These are phyloP conservation scores for Epinephelus malabaricus DNA, from an alignment of 2,797 vertebrate genomes.

Conservation along the genomic window DNA sequence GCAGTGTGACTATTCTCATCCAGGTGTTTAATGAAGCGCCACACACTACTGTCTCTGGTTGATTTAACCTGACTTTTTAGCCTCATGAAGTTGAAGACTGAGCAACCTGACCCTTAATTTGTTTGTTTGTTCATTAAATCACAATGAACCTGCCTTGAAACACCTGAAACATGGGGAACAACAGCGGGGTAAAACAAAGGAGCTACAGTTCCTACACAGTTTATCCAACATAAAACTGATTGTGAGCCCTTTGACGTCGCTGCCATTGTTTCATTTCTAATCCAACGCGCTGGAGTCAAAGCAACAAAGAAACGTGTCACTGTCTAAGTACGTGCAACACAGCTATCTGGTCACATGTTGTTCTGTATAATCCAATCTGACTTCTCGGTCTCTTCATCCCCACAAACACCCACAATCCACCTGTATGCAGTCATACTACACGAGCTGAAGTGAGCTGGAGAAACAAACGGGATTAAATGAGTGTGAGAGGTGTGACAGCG, in stretches of 20 bases:
- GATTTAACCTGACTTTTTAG: neutral
- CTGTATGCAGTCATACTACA: conserved; percentile 35
- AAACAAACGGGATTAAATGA: conserved; percentile 38
- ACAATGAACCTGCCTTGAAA: neutral
- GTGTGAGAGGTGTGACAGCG: conserved; percentile 55
- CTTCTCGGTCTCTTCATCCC: conserved; percentile 23
- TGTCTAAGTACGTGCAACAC: conserved; percentile 15
- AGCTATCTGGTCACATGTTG: conserved; percentile 19
- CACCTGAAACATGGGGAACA: neutral
- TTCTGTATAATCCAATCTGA: conserved; percentile 55
- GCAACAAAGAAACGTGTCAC: conserved; percentile 29
- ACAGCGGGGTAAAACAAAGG: neutral
- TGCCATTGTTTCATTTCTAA: conserved; percentile 31
- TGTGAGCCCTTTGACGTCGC: neutral
- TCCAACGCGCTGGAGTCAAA: conserved; percentile 18
- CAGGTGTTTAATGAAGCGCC: too few species aligned
- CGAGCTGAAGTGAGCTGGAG: conserved; percentile 8
- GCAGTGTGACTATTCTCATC: too few species aligned
- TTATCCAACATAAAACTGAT: neutral
- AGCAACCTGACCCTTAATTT: neutral
- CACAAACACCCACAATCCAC: conserved; percentile 50
- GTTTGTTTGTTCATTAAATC: neutral
- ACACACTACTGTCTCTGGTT: neutral
- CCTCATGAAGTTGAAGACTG: neutral
- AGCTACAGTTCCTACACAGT: neutral